Evolutionary conservation across 2,797 vertebrate genomes (phyloP).

Genomic region (Cottoperca gobio): DNA sequence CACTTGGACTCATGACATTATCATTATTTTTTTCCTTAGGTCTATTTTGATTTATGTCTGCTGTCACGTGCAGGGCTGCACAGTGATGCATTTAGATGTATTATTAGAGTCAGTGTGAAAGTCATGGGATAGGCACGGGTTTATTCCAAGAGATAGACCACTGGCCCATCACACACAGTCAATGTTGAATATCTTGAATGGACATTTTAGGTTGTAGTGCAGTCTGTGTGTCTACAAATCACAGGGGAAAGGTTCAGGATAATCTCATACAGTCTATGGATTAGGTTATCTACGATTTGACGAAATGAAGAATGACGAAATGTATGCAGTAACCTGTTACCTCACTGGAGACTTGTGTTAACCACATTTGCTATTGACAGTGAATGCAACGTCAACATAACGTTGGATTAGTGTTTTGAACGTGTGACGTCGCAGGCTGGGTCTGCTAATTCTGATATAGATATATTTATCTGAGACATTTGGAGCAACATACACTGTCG

Average conservation of each 20-base stretch:
- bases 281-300: too few species aligned
- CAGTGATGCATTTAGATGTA: slow-evolving; percentile 3
- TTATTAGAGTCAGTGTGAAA: slow-evolving; percentile 47
- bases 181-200: not conserved
- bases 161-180: not conserved
- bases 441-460: slow-evolving; percentile 19
- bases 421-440: slow-evolving; percentile 56
- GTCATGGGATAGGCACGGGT: slow-evolving; percentile 57
- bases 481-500: slow-evolving; percentile 4
- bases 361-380: not conserved
- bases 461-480: slow-evolving; percentile 3
- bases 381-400: slow-evolving; percentile 1
- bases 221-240: not conserved
- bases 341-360: rapidly evolving
- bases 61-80: slow-evolving; percentile 11
- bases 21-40: not conserved
- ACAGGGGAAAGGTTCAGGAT: not conserved
- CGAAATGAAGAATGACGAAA: not conserved
- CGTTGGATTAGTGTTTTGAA: slow-evolving; percentile 23
- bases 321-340: rapidly evolving
- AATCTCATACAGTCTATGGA: too few species aligned
- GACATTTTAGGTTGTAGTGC: not conserved
- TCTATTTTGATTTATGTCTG: not conserved
- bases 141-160: not conserved
- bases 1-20: too few species aligned